Conservation (phyloP, 2,888 invertebrate species). For the Invenusta paracnida region DNA sequence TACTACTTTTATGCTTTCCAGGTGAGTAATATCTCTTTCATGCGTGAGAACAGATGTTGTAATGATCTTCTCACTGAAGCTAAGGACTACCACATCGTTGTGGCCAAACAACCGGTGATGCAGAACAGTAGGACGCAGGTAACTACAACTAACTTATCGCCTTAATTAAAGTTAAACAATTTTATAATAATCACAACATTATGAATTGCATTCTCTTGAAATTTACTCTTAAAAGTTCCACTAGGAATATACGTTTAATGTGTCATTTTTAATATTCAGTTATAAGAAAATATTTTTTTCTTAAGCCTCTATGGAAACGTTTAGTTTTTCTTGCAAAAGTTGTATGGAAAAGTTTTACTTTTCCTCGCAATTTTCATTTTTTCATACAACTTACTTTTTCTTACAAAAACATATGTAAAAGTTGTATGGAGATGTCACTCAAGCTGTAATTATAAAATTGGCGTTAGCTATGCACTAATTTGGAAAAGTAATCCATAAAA, state of each 20-base stretch:
- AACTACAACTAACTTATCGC: slow-evolving; percentile 47
- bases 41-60: slow-evolving; percentile 54
- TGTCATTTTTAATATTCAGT: too few relatives aligned
- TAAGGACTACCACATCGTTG: slow-evolving; percentile 59
- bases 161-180: too few relatives aligned
- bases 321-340: not conserved
- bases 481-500: not conserved
- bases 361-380: too few relatives aligned
- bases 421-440: not conserved
- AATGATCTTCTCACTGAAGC: slow-evolving; percentile 55
- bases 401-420: not conserved
- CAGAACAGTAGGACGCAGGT: slow-evolving; percentile 54
- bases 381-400: not conserved
- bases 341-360: not conserved
- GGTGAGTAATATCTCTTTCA: slow-evolving; percentile 51
- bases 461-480: not conserved
- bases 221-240: too few relatives aligned
- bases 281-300: not conserved
- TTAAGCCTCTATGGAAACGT: not conserved
- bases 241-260: too few relatives aligned
- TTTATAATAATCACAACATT: too few relatives aligned
- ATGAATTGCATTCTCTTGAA: too few relatives aligned
- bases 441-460: not conserved
- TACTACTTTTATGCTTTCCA: too few relatives aligned
- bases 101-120: slow-evolving; percentile 56